Base-by-base conservation (phyloP, 2,797 vertebrate genomes). In the Anniella stebbinsi region DNA sequence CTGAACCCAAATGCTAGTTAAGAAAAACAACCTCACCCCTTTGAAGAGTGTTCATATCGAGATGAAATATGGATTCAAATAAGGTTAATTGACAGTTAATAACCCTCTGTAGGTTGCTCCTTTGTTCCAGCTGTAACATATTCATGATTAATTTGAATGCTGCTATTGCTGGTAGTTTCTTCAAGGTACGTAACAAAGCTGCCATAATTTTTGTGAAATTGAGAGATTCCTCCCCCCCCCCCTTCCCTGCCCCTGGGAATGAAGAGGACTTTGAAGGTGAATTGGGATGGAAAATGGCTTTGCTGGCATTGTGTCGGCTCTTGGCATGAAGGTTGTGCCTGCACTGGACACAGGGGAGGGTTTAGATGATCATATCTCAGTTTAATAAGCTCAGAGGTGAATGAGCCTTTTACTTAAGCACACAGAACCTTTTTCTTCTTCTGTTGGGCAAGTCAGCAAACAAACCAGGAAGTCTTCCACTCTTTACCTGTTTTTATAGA, bases 51-150 rank as follows among this genome's bases (percentile, higher is more conserved):
- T 69, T 87, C 48, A 36, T 80, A 70, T 51, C 41, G 10, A 38
- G 33, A 45, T 48, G 48, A 54, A 70, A 80, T 87, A 69, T 87
- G 86, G 41, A 23, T 36, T 78, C 63, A 12, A 36, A n/a, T 69
- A 80, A 38, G 80, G 80, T 54, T 88, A 54, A 80, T 66, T 88
- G 73, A 66, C 45, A 72, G 48, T 54, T 88, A 88, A 70, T 80
- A 70, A 54, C 23, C 33, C 45, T 70, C 70, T 38, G 77, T 88
- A 88, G 87, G 77, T 69, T 80, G 87, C n/a, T 80, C 18, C 66
- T 80, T 88, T 87, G 75, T 87, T 87, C 86, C 38, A 78, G 57
- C 18, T 67, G n/a, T 33, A 78, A 60, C 51, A 60, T 41, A 75
- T 38, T 77, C 86, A 33, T 77, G 57, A 87, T 38, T 87, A 77